Percentiles rank a stretch among this genome's conserved stretches.
Evolutionary conservation across 2,113 vertebrate genomes (phyloP).

Genomic region (Bostrychus sinensis): DNA sequence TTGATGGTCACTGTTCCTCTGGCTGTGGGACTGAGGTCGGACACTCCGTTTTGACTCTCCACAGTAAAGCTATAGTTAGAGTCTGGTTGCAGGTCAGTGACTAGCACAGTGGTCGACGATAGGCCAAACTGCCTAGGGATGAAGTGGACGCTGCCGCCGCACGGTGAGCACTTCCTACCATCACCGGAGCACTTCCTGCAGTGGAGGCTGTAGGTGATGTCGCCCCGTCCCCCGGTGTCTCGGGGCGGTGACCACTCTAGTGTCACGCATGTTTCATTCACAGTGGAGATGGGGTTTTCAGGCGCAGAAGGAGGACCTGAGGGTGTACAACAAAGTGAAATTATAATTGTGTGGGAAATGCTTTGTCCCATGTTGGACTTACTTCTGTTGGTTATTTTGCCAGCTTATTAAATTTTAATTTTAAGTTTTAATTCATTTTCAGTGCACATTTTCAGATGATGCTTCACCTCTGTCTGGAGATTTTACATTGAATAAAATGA

Average conservation of each 20-base stretch:
- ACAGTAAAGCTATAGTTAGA: slow-evolving; percentile 85
- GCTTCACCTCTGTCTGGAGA: slow-evolving; percentile 20
- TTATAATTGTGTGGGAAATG: not conserved
- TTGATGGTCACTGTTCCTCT: slow-evolving; percentile 78
- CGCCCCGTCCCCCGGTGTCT: slow-evolving; percentile 79
- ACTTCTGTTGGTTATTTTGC: not conserved
- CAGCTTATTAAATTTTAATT: slow-evolving; percentile 2
- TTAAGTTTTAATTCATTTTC: not conserved
- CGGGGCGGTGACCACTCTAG: slow-evolving; percentile 83
- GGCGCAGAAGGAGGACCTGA: slow-evolving; percentile 82
- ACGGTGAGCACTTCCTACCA: slow-evolving; percentile 74
- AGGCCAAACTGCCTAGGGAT: slow-evolving; percentile 83
- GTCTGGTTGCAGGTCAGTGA: slow-evolving; percentile 82
- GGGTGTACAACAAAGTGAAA: not conserved
- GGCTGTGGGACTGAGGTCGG: slow-evolving; percentile 76
- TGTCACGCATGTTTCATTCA: slow-evolving; percentile 84
- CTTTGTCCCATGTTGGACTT: not conserved
- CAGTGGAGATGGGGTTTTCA: slow-evolving; percentile 82
- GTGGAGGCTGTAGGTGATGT: slow-evolving; percentile 81
- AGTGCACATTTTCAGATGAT: not conserved
- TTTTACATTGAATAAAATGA: slow-evolving; percentile 45
- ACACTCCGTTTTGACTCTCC: slow-evolving; percentile 83
- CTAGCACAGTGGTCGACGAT: slow-evolving; percentile 66
- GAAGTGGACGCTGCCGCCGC: slow-evolving; percentile 81
- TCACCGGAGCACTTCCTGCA: slow-evolving; percentile 80